phyloP scores from a whole-genome alignment of 2,797 vertebrate genomes.

The Gallinago stenura region DNA sequence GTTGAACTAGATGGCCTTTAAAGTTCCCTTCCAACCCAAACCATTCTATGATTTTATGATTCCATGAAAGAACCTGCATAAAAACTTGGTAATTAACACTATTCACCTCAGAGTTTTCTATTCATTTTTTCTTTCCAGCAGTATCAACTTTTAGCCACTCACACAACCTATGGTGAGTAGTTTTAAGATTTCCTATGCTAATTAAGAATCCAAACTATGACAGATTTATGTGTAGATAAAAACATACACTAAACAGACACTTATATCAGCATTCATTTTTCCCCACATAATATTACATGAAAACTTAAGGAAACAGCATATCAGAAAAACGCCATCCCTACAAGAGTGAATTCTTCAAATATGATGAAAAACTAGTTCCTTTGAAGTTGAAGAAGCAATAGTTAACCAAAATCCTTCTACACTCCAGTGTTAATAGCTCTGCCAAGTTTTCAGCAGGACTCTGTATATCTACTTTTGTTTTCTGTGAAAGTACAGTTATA shows the following conservation, averaged over 20 bases:
- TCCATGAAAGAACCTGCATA: not conserved
- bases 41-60: not conserved
- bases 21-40: not conserved
- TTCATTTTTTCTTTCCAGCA: not conserved
- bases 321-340: not conserved
- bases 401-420: not conserved
- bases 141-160: not conserved
- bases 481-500: not conserved
- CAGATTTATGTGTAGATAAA: not conserved
- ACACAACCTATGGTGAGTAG: not conserved
- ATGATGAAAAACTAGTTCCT: not conserved
- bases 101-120: not conserved
- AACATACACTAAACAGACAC: not conserved
- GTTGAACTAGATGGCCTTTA: not conserved
- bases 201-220: not conserved
- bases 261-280: not conserved
- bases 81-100: not conserved
- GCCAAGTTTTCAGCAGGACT: not conserved
- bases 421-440: not conserved
- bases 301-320: not conserved
- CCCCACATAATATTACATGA: not conserved
- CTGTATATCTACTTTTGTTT: not conserved
- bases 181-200: not conserved
- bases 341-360: not conserved
- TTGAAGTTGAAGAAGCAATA: not conserved